Evolutionary conservation across 2,113 vertebrate species (phyloP).

Genomic region (Mirza zaza): DNA sequence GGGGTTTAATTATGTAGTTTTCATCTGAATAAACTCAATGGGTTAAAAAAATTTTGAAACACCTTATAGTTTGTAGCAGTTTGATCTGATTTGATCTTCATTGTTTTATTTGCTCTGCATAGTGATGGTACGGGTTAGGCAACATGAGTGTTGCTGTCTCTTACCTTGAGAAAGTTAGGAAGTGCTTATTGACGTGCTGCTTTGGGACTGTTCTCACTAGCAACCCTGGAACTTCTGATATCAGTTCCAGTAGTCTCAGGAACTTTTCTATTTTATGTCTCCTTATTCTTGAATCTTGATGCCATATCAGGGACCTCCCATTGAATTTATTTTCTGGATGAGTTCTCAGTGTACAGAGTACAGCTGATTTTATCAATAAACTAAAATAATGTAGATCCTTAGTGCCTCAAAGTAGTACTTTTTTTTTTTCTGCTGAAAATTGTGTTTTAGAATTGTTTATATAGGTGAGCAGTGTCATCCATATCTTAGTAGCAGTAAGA

Average conservation of each 20-base stretch:
- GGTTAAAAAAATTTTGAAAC: not conserved
- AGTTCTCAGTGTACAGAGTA: not conserved
- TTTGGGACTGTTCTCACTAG: not conserved
- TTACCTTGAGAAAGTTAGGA: not conserved
- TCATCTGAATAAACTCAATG: constrained; percentile 18
- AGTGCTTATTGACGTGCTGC: not conserved
- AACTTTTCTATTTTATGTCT: not conserved
- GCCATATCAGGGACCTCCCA: not conserved
- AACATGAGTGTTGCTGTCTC: not conserved
- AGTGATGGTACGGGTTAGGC: not conserved
- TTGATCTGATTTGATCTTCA: not conserved
- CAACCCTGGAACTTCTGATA: not conserved
- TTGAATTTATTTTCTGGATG: not conserved
- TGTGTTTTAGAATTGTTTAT: not conserved
- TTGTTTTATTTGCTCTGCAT: not conserved
- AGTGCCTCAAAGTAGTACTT: not conserved
- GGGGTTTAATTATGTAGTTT: not conserved
- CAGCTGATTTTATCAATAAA: not conserved
- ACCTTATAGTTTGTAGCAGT: not conserved
- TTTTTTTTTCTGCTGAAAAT: not conserved
- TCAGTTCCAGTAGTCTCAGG: not conserved
- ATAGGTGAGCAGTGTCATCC: not conserved
- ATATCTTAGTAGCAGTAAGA: not conserved
- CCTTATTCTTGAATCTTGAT: not conserved
- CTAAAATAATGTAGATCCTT: not conserved